Conservation (phyloP, 2,888 invertebrate species). For the Archips xylosteana region DNA sequence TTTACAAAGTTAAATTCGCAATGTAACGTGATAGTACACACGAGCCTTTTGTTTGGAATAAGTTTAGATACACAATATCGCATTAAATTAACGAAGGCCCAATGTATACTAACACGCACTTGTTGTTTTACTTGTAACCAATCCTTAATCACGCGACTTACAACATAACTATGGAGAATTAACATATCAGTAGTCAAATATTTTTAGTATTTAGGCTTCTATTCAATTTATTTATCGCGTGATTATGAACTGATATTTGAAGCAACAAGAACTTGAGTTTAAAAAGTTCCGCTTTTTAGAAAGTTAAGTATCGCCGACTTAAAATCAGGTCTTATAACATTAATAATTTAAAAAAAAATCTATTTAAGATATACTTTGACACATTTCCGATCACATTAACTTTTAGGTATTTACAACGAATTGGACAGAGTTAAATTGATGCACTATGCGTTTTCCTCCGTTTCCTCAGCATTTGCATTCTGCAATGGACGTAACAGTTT, state of each 20-base stretch:
- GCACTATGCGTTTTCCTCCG: constrained; percentile 79
- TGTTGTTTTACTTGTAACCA: constrained; percentile 18
- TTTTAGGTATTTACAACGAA: constrained; percentile 56
- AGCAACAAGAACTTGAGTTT: constrained; percentile 4
- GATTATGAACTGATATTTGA: constrained; percentile 2
- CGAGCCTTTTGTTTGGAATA: constrained; percentile 11
- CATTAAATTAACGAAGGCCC: not conserved
- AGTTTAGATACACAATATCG: no score
- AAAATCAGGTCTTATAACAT: constrained; percentile 1
- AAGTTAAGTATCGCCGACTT: constrained; percentile 6
- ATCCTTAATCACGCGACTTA: constrained; percentile 15
- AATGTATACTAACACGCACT: constrained; percentile 27
- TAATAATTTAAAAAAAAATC: constrained; percentile 41
- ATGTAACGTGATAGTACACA: constrained; percentile 29
- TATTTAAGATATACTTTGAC: constrained; percentile 44
- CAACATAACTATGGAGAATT: not conserved
- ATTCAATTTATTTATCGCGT: not conserved
- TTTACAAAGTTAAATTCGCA: constrained; percentile 39
- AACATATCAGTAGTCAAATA: not conserved
- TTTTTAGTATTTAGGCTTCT: not conserved
- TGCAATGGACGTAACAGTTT: constrained; percentile 80
- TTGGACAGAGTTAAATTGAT: constrained; percentile 69
- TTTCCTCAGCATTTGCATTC: constrained; percentile 78
- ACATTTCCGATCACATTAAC: constrained; percentile 48
- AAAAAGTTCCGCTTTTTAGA: not conserved